A percentile compares a stretch with the other conserved stretches of the same genome.
These are phyloP conservation scores for Emys orbicularis DNA, from an alignment of 2,797 vertebrate species.

Conservation along the genomic window DNA sequence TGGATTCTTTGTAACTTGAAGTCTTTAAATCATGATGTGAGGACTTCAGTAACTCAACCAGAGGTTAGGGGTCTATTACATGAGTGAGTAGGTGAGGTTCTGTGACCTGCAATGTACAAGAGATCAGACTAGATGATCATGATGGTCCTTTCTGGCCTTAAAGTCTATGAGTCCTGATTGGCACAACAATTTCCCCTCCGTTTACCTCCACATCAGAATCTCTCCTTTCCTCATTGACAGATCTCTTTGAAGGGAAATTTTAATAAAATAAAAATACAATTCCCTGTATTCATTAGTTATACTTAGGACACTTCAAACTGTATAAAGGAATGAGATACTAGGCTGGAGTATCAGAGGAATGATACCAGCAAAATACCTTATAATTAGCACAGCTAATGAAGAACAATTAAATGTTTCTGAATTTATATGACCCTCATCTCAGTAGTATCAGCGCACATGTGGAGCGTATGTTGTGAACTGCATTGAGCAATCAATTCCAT, in stretches of 20 bases:
- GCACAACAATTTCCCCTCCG: neutral
- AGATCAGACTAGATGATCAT: neutral
- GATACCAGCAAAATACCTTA: neutral
- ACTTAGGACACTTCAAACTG: neutral
- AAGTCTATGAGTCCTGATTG: accelerated
- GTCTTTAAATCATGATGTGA: too few relatives aligned
- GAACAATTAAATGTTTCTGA: neutral
- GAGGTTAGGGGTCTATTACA: too few relatives aligned
- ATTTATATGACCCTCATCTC: neutral
- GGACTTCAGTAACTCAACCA: too few relatives aligned
- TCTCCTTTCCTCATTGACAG: neutral
- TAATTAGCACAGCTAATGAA: neutral
- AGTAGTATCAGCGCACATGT: neutral
- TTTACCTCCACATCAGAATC: neutral
- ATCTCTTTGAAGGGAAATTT: neutral
- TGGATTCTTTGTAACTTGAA: too few relatives aligned
- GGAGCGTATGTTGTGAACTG: neutral
- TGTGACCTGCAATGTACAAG: too few relatives aligned
- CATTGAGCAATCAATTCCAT: neutral
- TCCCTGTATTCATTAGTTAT: too few relatives aligned
- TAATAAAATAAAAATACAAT: neutral
- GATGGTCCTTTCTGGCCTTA: neutral
- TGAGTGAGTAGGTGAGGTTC: too few relatives aligned
- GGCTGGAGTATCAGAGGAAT: neutral
- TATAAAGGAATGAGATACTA: accelerated